Percentiles rank a stretch among this genome's conserved stretches.
phyloP scores from a whole-genome alignment of 2,113 vertebrate genomes.

The Gila orcuttii region DNA sequence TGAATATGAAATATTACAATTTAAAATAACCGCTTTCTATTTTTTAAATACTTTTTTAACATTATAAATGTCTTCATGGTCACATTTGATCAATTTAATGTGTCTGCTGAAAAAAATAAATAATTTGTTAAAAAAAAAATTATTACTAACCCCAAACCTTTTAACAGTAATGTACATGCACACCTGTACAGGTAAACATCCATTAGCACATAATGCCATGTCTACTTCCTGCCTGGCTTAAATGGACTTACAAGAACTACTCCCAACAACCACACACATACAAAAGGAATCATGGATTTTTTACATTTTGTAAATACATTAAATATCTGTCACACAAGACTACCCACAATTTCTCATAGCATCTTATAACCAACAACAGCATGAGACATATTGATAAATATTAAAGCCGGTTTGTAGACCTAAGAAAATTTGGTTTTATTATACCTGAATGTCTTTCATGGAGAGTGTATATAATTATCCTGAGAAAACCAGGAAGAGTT shows the following conservation, averaged over 20 bases:
- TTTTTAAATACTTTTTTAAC: not conserved
- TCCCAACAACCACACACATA: slow-evolving; percentile 15
- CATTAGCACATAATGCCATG: slow-evolving; percentile 44
- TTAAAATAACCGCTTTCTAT: not conserved
- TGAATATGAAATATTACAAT: not conserved
- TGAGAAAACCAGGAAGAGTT: slow-evolving; percentile 36
- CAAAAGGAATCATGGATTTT: not conserved
- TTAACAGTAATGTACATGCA: not conserved
- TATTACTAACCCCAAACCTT: not conserved
- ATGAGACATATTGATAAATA: not conserved
- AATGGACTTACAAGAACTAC: slow-evolving; percentile 33
- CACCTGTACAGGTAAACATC: slow-evolving; percentile 57
- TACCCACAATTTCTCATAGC: not conserved
- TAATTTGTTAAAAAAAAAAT: not conserved
- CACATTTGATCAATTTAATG: not conserved
- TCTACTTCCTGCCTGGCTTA: slow-evolving; percentile 47
- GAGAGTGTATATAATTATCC: slow-evolving; percentile 20
- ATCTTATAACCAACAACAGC: not conserved
- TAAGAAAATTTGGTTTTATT: not conserved
- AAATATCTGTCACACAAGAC: not conserved
- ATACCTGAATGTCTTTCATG: slow-evolving; percentile 1
- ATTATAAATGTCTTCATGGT: too few relatives aligned
- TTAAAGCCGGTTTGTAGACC: not conserved
- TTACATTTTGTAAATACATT: not conserved
- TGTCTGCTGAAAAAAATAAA: not conserved